These are phyloP conservation scores for Hydraecia micacea DNA, from an alignment of 2,888 invertebrate genomes.

Conservation along the genomic window DNA sequence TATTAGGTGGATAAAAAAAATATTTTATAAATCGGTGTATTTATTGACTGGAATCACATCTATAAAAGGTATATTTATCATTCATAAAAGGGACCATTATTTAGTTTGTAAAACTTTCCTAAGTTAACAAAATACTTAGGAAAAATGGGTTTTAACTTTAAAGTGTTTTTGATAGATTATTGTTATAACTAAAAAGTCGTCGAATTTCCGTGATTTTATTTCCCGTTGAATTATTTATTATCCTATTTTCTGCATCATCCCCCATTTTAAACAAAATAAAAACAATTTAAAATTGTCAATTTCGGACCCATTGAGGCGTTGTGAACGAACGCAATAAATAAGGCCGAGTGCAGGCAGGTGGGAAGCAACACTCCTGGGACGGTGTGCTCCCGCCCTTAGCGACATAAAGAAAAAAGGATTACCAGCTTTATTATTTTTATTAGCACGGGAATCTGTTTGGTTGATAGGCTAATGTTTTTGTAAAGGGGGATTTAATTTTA, in stretches of 20 bases:
- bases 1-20: slow-evolving; percentile 35
- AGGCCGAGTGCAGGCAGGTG: slow-evolving; percentile 80
- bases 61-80: too few species aligned
- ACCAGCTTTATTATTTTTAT: slow-evolving; percentile 87
- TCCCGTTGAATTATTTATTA: slow-evolving; percentile 46
- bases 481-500: slow-evolving; percentile 66
- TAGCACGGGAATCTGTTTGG: slow-evolving; percentile 78
- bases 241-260: slow-evolving; percentile 45
- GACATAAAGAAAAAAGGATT: slow-evolving; percentile 85
- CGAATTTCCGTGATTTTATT: slow-evolving; percentile 3
- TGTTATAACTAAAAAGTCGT: too few species aligned
- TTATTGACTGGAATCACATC: slow-evolving; percentile 21
- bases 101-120: background rate
- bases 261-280: slow-evolving; percentile 58
- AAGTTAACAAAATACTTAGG: background rate
- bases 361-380: slow-evolving; percentile 79
- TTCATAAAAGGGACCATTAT: background rate
- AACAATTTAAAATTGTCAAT: slow-evolving; percentile 76
- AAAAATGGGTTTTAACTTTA: background rate
- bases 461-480: slow-evolving; percentile 65
- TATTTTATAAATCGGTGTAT: slow-evolving; percentile 25
- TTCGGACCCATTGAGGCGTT: slow-evolving; percentile 78
- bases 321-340: slow-evolving; percentile 83
- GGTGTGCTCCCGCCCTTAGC: slow-evolving; percentile 81
- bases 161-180: background rate